These are phyloP conservation scores for Psylliodes chrysocephalus DNA, from an alignment of 2,888 invertebrate species.

Conservation along the genomic window DNA sequence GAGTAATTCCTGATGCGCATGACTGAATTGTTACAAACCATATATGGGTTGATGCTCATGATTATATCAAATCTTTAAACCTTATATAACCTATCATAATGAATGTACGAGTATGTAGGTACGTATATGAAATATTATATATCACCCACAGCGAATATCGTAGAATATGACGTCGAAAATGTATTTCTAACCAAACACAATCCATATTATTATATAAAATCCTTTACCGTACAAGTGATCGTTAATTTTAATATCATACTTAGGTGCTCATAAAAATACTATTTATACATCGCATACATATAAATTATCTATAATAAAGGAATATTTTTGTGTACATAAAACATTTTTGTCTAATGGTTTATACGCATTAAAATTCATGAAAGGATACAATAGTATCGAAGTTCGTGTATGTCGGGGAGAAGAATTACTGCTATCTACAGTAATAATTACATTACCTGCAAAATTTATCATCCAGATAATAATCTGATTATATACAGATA, in stretches of 20 bases:
- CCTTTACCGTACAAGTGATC: slow-evolving; percentile 4
- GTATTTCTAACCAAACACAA: slow-evolving; percentile 1
- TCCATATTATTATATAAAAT: slow-evolving; percentile 3
- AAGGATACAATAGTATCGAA: not conserved
- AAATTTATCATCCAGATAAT: too few relatives aligned
- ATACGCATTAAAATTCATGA: not conserved
- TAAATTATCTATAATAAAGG: not conserved
- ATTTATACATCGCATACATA: not conserved
- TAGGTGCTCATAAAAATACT: not conserved
- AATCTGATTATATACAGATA: too few relatives aligned
- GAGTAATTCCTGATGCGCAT: too few relatives aligned
- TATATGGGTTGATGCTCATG: too few relatives aligned
- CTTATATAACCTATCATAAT: too few relatives aligned
- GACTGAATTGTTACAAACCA: too few relatives aligned
- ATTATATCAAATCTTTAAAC: too few relatives aligned
- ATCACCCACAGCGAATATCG: not conserved
- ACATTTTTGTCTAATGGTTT: not conserved
- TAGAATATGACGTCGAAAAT: not conserved
- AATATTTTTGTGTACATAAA: not conserved
- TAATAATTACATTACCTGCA: too few relatives aligned
- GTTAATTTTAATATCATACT: slow-evolving; percentile 8
- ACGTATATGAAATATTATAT: not conserved
- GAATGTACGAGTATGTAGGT: not conserved
- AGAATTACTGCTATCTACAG: too few relatives aligned
- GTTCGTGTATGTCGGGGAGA: too few relatives aligned